Conservation (phyloP, 1,140 invertebrate species). For the Zaprionus kolodkinae region DNA sequence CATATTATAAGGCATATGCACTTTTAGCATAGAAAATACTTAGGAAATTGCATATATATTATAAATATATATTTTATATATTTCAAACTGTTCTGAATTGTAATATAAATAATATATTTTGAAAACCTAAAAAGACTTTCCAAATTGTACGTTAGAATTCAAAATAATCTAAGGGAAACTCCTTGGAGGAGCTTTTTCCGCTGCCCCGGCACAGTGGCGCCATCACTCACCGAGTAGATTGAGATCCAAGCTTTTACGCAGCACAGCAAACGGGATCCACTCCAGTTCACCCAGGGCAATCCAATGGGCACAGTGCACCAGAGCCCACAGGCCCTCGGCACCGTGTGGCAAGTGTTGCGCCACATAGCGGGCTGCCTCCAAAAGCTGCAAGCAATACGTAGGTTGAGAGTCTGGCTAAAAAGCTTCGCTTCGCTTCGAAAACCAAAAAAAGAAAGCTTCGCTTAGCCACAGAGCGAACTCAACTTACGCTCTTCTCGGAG, state of each 20-base stretch:
- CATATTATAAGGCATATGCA: too few relatives aligned
- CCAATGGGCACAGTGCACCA: slow-evolving; percentile 95
- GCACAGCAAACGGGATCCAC: slow-evolving; percentile 91
- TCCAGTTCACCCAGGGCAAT: slow-evolving; percentile 95
- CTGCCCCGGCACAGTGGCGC: slow-evolving; percentile 15
- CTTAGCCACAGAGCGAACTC: not conserved
- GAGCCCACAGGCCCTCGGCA: slow-evolving; percentile 92
- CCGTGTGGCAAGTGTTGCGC: slow-evolving; percentile 91
- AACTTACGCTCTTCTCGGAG: slow-evolving; percentile 87
- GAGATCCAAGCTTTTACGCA: slow-evolving; percentile 90
- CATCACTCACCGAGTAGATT: slow-evolving; percentile 87
- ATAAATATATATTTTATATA: too few relatives aligned
- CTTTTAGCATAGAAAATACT: too few relatives aligned
- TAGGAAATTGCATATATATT: too few relatives aligned
- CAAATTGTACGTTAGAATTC: not conserved
- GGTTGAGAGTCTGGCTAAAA: slow-evolving; percentile 27
- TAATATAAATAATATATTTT: too few relatives aligned
- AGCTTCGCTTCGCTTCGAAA: slow-evolving; percentile 5
- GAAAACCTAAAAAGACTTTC: not conserved
- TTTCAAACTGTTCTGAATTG: too few relatives aligned
- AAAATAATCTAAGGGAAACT: not conserved
- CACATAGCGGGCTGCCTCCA: slow-evolving; percentile 90
- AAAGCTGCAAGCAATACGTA: slow-evolving; percentile 85
- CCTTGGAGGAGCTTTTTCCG: not conserved
- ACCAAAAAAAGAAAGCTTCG: slow-evolving; percentile 37